These are phyloP conservation scores for Cataglyphis rosenhaueri DNA, from an alignment of 2,888 invertebrate genomes.

Conservation along the genomic window DNA sequence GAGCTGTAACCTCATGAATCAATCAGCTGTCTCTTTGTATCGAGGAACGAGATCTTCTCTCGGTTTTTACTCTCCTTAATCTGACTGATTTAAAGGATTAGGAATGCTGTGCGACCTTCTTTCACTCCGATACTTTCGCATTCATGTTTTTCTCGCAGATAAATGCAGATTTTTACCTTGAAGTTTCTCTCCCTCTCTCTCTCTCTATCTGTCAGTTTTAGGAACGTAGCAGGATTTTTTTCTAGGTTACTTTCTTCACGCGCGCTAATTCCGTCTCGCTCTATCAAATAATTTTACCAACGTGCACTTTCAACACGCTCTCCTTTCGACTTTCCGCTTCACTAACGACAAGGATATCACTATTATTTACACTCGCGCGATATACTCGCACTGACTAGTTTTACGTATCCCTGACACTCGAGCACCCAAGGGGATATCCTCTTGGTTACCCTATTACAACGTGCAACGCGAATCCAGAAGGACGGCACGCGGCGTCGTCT, in stretches of 20 bases:
- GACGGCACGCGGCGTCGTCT: conserved; percentile 58
- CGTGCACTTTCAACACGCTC: background rate
- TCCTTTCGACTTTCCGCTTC: conserved; percentile 27
- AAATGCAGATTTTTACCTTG: background rate
- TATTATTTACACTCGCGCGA: conserved; percentile 52
- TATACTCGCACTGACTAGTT: conserved; percentile 76
- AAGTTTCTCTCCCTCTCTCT: background rate
- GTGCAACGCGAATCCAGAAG: conserved; percentile 7
- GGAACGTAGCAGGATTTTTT: background rate
- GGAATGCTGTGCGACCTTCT: conserved; percentile 2
- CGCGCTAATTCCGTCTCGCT: conserved; percentile 5
- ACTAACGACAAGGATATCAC: conserved; percentile 39
- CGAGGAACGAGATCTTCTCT: background rate
- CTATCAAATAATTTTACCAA: background rate
- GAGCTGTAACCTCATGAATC: background rate
- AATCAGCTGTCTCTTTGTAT: conserved; percentile 19
- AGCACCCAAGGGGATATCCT: background rate
- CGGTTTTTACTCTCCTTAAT: background rate
- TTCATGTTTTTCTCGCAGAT: background rate
- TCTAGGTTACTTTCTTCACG: conserved; percentile 35
- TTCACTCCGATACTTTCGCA: background rate
- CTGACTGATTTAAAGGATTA: background rate
- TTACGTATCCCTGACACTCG: conserved; percentile 75
- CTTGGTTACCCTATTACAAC: conserved; percentile 7
- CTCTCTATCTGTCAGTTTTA: background rate